Base-by-base conservation (phyloP, 1,140 invertebrate genomes). In the Batillaria attramentaria region DNA sequence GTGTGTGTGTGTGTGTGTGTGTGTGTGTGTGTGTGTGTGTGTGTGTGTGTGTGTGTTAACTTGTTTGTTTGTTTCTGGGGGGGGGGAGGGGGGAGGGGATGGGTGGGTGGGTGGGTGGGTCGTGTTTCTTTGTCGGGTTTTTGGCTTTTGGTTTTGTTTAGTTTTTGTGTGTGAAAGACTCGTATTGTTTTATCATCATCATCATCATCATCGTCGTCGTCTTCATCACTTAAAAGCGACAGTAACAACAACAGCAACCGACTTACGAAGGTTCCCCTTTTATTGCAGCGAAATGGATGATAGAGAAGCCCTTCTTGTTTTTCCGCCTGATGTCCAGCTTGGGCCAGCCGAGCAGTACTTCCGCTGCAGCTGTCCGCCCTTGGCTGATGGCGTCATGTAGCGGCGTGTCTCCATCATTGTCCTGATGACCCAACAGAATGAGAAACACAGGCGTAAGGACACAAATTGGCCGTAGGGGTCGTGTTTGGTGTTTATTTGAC, bases 401-500 rank as follows among this genome's bases (percentile, higher is more conserved):
- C 20, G 83, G 76, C 3, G 86, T 87, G 57, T 87, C 86, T 2
- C 86, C 86, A 3, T 72, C 80, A 8, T 35, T n/a, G 37, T 86
- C 86, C 86, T 86, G 73, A n/a, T 20, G 35, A 60, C 13, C 24
- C 18, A 6, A 50, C 13, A 24, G 6, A 46, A 35, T 20, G 62
- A 3, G 13, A 16, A 20, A 75, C 46, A n/a, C n/a, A n/a, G n/a
- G n/a, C n/a, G n/a, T n/a, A n/a, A n/a, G n/a, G n/a, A n/a, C n/a
- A n/a, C n/a, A n/a, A n/a, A n/a, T n/a, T n/a, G n/a, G n/a, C n/a
- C n/a, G n/a, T n/a, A n/a, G n/a, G n/a, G n/a, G n/a, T n/a, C n/a
- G n/a, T n/a, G n/a, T n/a, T n/a, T n/a, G n/a, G n/a, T n/a, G n/a
- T n/a, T n/a, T n/a, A n/a, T n/a, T n/a, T n/a, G n/a, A n/a, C n/a